Evolutionary conservation across 2,113 vertebrate species (phyloP).

Genomic region (Vimba vimba): DNA sequence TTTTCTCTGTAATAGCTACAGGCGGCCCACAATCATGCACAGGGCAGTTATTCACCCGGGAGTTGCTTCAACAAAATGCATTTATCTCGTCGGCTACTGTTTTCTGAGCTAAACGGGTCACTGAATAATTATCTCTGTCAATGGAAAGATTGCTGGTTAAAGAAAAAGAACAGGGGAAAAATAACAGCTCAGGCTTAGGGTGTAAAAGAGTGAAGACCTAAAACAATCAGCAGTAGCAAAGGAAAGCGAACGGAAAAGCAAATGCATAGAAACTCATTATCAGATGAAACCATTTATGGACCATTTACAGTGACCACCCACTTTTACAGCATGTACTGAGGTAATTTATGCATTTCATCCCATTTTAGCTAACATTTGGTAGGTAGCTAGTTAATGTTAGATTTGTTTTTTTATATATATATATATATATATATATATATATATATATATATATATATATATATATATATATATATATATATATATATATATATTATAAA

Average conservation of each 20-base stretch:
- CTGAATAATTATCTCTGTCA: conserved; percentile 48
- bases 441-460: background rate
- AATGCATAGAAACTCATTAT: background rate
- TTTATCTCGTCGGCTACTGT: conserved; percentile 29
- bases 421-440: background rate
- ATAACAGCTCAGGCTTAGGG: background rate
- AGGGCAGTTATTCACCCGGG: background rate
- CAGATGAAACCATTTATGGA: no score
- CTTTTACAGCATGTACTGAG: background rate
- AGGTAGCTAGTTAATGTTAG: background rate
- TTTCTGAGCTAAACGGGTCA: conserved; percentile 37
- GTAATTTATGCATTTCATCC: background rate
- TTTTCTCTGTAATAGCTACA: conserved; percentile 40
- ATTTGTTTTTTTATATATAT: background rate
- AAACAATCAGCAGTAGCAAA: conserved; percentile 34
- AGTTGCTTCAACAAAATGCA: conserved; percentile 33
- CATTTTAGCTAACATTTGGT: background rate
- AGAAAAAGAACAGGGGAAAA: background rate
- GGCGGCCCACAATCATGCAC: background rate
- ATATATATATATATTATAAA: background rate
- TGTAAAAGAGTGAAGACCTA: conserved; percentile 8
- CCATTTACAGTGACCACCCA: background rate
- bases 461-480: no score
- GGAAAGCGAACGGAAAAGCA: background rate
- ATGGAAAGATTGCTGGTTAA: conserved; percentile 19